Conservation (phyloP, 2,888 invertebrate genomes). For the Penaeus monodon region DNA sequence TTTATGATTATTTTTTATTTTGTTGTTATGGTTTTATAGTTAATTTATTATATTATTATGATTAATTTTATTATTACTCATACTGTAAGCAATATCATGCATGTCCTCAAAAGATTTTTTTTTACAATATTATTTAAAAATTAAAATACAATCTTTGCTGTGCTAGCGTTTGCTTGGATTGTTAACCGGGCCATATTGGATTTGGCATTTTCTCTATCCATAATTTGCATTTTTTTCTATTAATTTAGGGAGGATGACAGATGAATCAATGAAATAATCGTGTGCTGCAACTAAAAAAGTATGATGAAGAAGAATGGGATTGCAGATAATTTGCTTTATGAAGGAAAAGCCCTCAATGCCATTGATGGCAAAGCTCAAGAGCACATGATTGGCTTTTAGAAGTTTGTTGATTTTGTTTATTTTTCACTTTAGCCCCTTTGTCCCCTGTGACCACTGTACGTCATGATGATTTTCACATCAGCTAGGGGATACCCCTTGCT, state of each 20-base stretch:
- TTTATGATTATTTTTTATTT: no score
- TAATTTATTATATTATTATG: no score
- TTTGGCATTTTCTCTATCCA: background rate
- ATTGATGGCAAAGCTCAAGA: constrained; percentile 89
- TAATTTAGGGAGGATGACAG: constrained; percentile 85
- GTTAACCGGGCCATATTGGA: background rate
- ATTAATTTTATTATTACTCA: no score
- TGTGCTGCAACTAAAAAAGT: constrained; percentile 96
- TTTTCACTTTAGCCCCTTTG: background rate
- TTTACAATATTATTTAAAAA: no score
- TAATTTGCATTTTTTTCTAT: background rate
- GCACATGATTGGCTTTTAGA: constrained; percentile 89
- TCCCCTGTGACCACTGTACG: no score
- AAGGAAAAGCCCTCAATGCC: constrained; percentile 92
- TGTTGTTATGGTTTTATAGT: no score
- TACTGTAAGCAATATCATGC: no score
- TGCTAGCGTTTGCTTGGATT: no score
- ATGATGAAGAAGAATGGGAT: constrained; percentile 99
- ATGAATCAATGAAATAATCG: constrained; percentile 99
- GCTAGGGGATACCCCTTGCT: no score
- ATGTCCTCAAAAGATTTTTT: no score
- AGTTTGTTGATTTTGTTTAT: background rate
- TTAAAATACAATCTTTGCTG: no score
- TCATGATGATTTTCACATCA: no score
- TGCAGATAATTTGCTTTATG: constrained; percentile 91